Conservation (phyloP, 2,888 invertebrate genomes). For the Agrotis puta region DNA sequence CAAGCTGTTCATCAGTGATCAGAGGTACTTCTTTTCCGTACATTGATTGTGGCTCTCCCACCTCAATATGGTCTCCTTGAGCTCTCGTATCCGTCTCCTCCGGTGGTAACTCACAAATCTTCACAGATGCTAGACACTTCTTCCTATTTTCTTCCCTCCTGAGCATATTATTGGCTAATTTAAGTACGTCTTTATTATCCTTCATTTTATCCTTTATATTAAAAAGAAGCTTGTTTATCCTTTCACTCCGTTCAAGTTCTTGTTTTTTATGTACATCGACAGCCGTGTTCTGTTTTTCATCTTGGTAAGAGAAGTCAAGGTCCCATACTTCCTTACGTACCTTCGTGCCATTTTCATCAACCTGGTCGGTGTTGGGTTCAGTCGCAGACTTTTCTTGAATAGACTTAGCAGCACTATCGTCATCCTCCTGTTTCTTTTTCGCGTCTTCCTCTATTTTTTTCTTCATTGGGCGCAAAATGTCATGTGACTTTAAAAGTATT, state of each 20-base stretch:
- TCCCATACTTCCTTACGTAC: conserved; percentile 80
- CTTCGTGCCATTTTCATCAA: conserved; percentile 59
- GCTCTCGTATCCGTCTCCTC: conserved; percentile 75
- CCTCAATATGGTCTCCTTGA: conserved; percentile 76
- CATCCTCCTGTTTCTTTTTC: conserved; percentile 39
- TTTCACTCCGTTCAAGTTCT: conserved; percentile 78
- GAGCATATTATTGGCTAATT: conserved; percentile 82
- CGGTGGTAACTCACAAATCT: conserved; percentile 63
- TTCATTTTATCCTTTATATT: conserved; percentile 87
- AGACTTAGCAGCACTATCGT: conserved; percentile 21
- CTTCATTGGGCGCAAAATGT: conserved; percentile 79
- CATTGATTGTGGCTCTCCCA: conserved; percentile 27
- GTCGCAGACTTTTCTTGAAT: conserved; percentile 5
- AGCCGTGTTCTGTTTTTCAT: conserved; percentile 71
- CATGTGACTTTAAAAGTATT: conserved; percentile 81
- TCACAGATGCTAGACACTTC: conserved; percentile 63
- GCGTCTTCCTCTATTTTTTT: conserved; percentile 26
- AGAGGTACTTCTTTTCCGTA: conserved; percentile 18
- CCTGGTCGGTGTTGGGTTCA: conserved; percentile 2
- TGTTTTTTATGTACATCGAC: conserved; percentile 72
- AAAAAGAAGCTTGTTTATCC: conserved; percentile 81
- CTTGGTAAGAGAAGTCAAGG: conserved; percentile 70
- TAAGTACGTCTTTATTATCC: conserved; percentile 84
- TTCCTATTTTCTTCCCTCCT: conserved; percentile 78
- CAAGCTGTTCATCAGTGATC: conserved; percentile 21